Conservation (phyloP, 2,888 invertebrate genomes). For the Ormyrus thymus region DNA sequence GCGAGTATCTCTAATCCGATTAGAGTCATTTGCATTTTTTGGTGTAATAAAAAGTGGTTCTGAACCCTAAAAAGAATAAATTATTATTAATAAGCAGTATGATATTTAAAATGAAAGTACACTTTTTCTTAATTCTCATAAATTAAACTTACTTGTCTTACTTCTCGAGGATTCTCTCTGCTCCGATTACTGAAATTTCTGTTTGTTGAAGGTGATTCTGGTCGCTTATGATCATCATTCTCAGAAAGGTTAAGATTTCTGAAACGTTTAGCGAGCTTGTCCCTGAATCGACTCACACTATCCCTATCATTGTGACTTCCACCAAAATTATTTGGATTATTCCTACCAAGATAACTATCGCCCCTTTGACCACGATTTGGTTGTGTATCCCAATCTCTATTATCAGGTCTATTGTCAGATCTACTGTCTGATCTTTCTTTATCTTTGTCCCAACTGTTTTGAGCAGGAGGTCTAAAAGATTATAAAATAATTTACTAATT, state of each 20-base stretch:
- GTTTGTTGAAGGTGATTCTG: conserved; percentile 68
- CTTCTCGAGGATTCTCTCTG: conserved; percentile 66
- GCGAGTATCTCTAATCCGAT: conserved; percentile 81
- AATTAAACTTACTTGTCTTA: conserved; percentile 65
- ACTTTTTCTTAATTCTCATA: background rate
- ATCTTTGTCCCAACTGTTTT: conserved; percentile 62
- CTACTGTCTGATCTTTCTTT: conserved; percentile 54
- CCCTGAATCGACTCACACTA: conserved; percentile 62
- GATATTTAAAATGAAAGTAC: background rate
- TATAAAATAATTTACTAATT: background rate
- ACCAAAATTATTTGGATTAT: conserved; percentile 61
- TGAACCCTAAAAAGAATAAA: conserved; percentile 76
- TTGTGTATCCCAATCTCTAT: conserved; percentile 69
- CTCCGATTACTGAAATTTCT: conserved; percentile 66
- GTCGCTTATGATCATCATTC: conserved; percentile 70
- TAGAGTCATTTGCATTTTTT: conserved; percentile 75
- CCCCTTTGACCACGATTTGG: conserved; percentile 68
- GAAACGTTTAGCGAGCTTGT: conserved; percentile 54
- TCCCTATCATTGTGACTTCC: conserved; percentile 59
- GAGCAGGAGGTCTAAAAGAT: conserved; percentile 61
- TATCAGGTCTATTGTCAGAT: conserved; percentile 12
- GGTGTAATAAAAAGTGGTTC: conserved; percentile 81
- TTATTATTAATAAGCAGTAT: background rate
- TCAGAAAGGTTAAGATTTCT: conserved; percentile 65
- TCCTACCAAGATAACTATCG: conserved; percentile 62